Evolutionary conservation across 2,888 invertebrate species (phyloP).

Genomic region (Apodemia zela): DNA sequence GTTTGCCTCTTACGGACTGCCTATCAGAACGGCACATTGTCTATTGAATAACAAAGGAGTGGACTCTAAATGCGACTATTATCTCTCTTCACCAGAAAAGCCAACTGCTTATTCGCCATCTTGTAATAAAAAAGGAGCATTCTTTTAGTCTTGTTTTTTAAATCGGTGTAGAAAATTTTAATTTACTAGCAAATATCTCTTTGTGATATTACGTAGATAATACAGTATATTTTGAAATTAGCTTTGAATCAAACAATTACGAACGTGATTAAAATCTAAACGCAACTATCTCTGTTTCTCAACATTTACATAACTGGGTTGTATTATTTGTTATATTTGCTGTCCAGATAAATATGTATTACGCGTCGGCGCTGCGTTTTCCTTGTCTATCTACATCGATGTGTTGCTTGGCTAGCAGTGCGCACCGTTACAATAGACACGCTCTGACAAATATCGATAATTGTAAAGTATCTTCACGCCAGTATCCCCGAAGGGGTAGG

Average conservation of each 20-base stretch:
- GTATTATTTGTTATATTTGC: constrained; percentile 15
- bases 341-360: constrained; percentile 22
- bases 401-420: constrained; percentile 26
- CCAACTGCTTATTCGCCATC: too few species aligned
- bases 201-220: neutral
- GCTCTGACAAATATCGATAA: neutral
- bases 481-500: too few species aligned
- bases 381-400: constrained; percentile 20
- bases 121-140: too few species aligned
- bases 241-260: constrained; percentile 1
- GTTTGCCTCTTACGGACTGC: too few species aligned
- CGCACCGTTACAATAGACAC: constrained; percentile 25
- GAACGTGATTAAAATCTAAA: constrained; percentile 10
- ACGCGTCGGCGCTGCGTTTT: constrained; percentile 23
- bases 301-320: constrained; percentile 12
- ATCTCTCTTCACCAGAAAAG: too few species aligned
- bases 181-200: neutral
- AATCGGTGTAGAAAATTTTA: too few species aligned
- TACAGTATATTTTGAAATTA: neutral
- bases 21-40: too few species aligned
- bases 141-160: too few species aligned
- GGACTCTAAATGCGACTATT: too few species aligned
- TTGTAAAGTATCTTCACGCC: too few species aligned
- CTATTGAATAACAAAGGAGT: too few species aligned
- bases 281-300: neutral